Evolutionary conservation across 2,888 invertebrate species (phyloP).

Genomic region (Chalcis sispes): DNA sequence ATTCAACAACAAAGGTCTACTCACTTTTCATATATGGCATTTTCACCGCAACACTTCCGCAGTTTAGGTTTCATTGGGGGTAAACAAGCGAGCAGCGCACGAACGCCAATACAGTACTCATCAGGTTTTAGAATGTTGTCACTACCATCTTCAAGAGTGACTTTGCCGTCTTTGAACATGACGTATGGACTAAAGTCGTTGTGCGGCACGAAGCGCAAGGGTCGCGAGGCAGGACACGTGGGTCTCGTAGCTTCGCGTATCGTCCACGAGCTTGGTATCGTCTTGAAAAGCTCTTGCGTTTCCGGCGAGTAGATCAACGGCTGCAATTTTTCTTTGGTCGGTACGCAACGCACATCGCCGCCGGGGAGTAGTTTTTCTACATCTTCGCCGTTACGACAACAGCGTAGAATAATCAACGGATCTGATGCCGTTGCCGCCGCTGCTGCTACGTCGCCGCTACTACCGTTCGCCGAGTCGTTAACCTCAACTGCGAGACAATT

Average conservation of each 20-base stretch:
- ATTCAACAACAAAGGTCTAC: conserved; percentile 1
- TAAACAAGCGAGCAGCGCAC: conserved; percentile 81
- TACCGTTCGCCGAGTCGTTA: conserved; percentile 21
- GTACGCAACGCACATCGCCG: conserved; percentile 64
- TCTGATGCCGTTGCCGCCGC: conserved; percentile 39
- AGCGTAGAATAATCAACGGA: conserved; percentile 76
- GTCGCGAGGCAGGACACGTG: conserved; percentile 72
- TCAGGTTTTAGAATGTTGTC: conserved; percentile 77
- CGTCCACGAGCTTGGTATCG: conserved; percentile 78
- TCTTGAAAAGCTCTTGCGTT: conserved; percentile 74
- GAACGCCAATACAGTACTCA: conserved; percentile 84
- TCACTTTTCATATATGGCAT: conserved; percentile 78
- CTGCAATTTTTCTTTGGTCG: conserved; percentile 76
- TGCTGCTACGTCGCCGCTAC: neutral
- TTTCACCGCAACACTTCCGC: conserved; percentile 85
- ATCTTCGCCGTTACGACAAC: conserved; percentile 78
- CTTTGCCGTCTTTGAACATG: conserved; percentile 82
- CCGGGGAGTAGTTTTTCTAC: conserved; percentile 71
- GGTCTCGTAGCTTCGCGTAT: conserved; percentile 70
- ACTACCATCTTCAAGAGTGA: conserved; percentile 78
- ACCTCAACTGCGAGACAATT: conserved; percentile 39
- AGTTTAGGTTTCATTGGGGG: conserved; percentile 73
- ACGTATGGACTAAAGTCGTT: conserved; percentile 75
- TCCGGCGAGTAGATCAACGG: conserved; percentile 80
- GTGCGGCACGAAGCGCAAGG: conserved; percentile 68